A percentile compares a stretch with the other conserved stretches of the same genome.
Conservation (phyloP, 2,797 vertebrate genomes). For the Threskiornis aethiopicus region DNA sequence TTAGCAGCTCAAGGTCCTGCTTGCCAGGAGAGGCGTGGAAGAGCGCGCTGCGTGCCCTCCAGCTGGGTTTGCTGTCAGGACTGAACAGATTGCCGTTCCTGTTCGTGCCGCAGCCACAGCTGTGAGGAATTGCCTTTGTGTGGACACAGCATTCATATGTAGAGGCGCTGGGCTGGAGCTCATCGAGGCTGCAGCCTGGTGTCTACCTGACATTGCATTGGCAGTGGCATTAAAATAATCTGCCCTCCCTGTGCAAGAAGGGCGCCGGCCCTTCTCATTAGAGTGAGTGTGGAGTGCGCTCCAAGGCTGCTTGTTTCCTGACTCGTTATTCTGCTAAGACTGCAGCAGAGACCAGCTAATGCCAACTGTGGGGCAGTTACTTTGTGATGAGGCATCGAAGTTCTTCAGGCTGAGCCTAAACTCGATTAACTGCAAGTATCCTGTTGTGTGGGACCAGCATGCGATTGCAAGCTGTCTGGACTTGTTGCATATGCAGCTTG, state of each 20-base stretch:
- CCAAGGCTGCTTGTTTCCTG: not conserved
- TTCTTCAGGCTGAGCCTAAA: not conserved
- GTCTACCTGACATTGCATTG: not conserved
- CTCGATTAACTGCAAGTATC: not conserved
- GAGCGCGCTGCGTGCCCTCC: not conserved
- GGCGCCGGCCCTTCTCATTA: fast-evolving
- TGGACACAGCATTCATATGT: not conserved
- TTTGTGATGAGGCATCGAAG: not conserved
- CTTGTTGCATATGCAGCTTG: not conserved
- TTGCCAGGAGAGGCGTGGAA: not conserved
- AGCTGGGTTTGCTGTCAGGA: not conserved
- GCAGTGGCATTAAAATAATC: not conserved
- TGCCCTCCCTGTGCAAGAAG: not conserved
- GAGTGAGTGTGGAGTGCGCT: fast-evolving
- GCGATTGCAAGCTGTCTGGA: not conserved
- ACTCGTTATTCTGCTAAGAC: not conserved
- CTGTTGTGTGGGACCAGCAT: not conserved
- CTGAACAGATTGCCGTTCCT: not conserved
- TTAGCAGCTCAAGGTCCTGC: not conserved
- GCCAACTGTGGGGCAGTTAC: not conserved
- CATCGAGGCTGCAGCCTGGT: not conserved
- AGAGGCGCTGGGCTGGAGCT: not conserved
- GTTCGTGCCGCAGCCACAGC: not conserved
- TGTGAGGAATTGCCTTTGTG: not conserved
- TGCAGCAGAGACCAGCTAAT: not conserved